Evolutionary conservation across 2,888 invertebrate genomes (phyloP).

Genomic region (Octodonta nipae): DNA sequence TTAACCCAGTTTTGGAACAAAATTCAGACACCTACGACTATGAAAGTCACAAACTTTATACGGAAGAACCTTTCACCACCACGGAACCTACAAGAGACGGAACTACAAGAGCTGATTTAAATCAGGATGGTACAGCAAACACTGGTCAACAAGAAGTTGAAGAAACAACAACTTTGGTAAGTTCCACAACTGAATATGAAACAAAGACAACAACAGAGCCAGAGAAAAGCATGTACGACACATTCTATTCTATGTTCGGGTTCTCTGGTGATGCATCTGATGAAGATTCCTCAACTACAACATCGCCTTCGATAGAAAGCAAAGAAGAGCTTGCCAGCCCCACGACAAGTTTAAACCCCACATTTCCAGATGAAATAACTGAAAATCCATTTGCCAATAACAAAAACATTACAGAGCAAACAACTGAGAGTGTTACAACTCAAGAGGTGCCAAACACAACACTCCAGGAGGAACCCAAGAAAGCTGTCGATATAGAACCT

Average conservation of each 20-base stretch:
- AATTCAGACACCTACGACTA: constrained; percentile 5
- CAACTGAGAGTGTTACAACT: constrained; percentile 11
- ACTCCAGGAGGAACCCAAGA: constrained; percentile 22
- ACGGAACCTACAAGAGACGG: not conserved
- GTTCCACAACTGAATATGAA: too few species aligned
- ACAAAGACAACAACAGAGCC: too few species aligned
- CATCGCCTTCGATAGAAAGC: constrained; percentile 2
- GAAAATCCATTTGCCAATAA: constrained; percentile 13
- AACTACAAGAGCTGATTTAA: too few species aligned
- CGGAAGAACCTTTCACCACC: constrained; percentile 8
- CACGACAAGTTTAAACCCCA: constrained; percentile 18
- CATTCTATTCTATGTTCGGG: constrained; percentile 33
- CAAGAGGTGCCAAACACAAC: constrained; percentile 12
- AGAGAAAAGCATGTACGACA: constrained; percentile 25
- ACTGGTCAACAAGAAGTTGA: not conserved
- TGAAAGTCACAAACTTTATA: constrained; percentile 5
- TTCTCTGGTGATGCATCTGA: constrained; percentile 14
- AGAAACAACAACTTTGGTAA: not conserved
- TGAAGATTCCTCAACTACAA: constrained; percentile 6
- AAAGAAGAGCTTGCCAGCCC: constrained; percentile 10
- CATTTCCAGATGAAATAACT: constrained; percentile 25
- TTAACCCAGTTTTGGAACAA: not conserved
- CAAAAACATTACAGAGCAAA: constrained; percentile 3
- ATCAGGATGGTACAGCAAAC: too few species aligned
- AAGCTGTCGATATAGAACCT: constrained; percentile 27